phyloP scores from a whole-genome alignment of 2,797 vertebrate genomes.

The Tympanoctomys barrerae region DNA sequence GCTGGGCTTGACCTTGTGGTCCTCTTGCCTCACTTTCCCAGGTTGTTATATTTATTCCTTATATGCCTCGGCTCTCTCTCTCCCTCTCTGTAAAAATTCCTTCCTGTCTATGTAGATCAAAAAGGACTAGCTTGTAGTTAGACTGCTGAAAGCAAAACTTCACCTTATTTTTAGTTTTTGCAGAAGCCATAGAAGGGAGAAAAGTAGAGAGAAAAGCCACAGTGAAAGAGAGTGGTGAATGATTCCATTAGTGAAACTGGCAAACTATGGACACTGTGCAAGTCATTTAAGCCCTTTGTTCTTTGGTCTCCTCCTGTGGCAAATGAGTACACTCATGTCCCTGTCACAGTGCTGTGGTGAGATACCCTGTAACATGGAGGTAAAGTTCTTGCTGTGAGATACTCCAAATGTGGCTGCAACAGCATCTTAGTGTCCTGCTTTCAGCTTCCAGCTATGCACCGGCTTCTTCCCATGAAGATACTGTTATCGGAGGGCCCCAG shows the following conservation, averaged over 20 bases:
- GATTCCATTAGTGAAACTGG: neutral
- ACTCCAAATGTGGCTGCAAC: no score
- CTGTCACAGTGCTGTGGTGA: neutral
- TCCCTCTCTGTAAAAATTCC: neutral
- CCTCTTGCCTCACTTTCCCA: neutral
- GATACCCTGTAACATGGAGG: neutral
- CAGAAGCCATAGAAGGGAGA: neutral
- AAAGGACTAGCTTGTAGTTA: neutral
- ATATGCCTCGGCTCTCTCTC: neutral
- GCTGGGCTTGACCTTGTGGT: neutral
- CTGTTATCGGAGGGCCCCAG: neutral
- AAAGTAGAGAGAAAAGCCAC: neutral
- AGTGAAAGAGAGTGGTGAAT: neutral
- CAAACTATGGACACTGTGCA: neutral
- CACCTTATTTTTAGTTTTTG: neutral
- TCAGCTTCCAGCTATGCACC: rapidly evolving
- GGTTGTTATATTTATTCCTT: neutral
- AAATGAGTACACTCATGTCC: neutral
- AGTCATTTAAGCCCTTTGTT: rapidly evolving
- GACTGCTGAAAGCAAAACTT: neutral
- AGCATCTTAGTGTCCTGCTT: neutral
- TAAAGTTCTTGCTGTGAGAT: neutral
- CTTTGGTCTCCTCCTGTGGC: neutral
- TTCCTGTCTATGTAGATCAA: no score
- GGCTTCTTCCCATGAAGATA: neutral